Evolutionary conservation across 2,888 invertebrate genomes (phyloP), one percentile per base, ranked within the genome.

Genomic region (Deroplatys truncata): DNA sequence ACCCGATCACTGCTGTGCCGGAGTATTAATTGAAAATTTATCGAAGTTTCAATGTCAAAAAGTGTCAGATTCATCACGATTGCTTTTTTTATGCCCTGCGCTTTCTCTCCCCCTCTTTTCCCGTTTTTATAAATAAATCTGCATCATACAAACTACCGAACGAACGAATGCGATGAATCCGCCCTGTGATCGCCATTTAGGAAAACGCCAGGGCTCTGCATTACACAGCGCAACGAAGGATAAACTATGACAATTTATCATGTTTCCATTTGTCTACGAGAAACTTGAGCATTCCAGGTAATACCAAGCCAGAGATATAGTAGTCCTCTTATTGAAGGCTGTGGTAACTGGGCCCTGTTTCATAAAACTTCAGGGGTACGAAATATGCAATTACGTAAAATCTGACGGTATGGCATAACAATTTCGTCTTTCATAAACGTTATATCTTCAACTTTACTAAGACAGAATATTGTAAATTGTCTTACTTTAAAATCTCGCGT

Each of bases 11-110:
- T 43, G 89, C 82, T 85, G 82, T 56, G 85, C 28, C 49, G 35
- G 85, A 88, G 90, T 88, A 91, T 91, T 91, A 91, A 91, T 91
- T 91, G 91, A 86, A 91, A 91, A 91, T 91, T 91, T 91, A 91
- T 91, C 89, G 91, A 91, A 91, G 91, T 90, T 91, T 90, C 89
- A 89, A 89, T 89, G 90, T 91, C 91, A 90, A 91, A 91, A 91
- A 90, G 89, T 91, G 91, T 91, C 90, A 91, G 89, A 88, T 89
- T 89, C 88, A 91, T 91, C 90, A 90, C 86, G 88, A 90, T 88
- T 89, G 84, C 72, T 86, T 84, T 89, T 85, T 86, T 43, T 85
- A 20, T 88, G n/a, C 85, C 43, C 28, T 29, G 56, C 56, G 84
- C 56, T 88, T 88, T 85, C 85, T 88, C 56, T 88, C 88, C 43